Base-by-base conservation (phyloP, 1,140 invertebrate genomes). In the Callitettix versicolor region DNA sequence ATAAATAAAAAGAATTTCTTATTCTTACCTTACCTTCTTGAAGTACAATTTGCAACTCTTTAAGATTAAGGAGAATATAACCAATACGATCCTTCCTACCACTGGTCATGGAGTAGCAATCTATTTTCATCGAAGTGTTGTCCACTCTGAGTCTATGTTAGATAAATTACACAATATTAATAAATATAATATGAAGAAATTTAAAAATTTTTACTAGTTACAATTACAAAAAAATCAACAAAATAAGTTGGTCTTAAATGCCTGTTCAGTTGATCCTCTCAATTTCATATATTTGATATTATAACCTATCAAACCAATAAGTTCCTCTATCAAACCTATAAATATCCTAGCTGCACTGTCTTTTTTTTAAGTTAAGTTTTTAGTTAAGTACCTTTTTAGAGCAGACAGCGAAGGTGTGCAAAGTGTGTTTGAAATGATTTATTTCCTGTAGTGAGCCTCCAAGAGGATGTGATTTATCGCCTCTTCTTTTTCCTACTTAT, bases 41-140 rank as follows among this genome's bases (percentile, higher is more conserved):
- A 20, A 40, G 46, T 6, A 53, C 40, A 18, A 62, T 56, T 30
- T 60, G 56, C 15, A 58, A 56, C 47, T 62, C 50, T 44, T 61
- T 61, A 11, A 63, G 44, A 53, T 60, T 63, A 12, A 63, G 47
- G 1, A 61, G 40, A 17, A 59, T 55, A 47, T 63, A 63, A 3
- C 62, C 62, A 18, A 63, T 40, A 1, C 54, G 20, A 50, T 58
- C 54, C 18, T 49, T 26, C 38, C 47, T 56, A 2, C 49, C 38
- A 3, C 36, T 17, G 24, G 56, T 40, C 14, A 56, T 55, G 40
- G 57, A 36, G 46, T 54, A 60, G 53, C 56, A 62, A 52, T 63
- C 59, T 12, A 63, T 40, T 58, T 56, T 57, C 17, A 64, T 40
- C 9, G 58, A 43, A 43, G 56, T 56, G 40, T 60, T 62, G n/a